Evolutionary conservation across 2,888 invertebrate species (phyloP), one percentile per base, ranked within the genome.

Genomic region (Cephus rjabovi): DNA sequence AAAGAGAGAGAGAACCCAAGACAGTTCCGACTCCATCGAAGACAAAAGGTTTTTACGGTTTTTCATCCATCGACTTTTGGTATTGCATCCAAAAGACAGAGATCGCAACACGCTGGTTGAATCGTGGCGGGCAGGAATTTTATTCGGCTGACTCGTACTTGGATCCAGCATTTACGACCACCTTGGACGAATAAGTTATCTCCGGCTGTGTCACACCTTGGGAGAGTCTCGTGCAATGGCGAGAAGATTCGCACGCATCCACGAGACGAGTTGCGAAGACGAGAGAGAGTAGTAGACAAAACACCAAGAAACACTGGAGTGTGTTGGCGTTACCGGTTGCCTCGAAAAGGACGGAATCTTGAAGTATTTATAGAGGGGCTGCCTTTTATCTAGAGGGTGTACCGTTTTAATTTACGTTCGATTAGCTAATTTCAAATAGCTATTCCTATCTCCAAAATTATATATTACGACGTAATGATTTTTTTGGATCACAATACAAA

Each of bases 291-390:
- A 56, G 40, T 23, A 56, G 40, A 56, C 40, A 56, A 56, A 23
- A 56, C 40, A 56, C 23, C 23, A 56, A 56, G 40, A 15, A 40
- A 56, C 40, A 56, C 40, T 56, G 40, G 23, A 56, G 23, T 56
- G 40, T 56, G 40, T 56, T 56, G 40, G 40, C 40, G 40, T 56
- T 56, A 56, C 40, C 40, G 40, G 40, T 56, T 56, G 40, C 40
- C 40, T 23, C 40, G 40, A 56, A 56, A 56, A 56, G 40, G 40
- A 56, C 23, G 40, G 23, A 56, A 56, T 56, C 75, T 35, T 70
- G 77, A 77, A 74, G 77, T 77, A 77, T 77, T 77, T 77, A 77
- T 77, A 77, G 71, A 75, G 75, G 75, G 23, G 35, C 77, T 77
- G 75, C 77, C 40, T 56, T 40, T 23, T 56, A 56, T 23, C 40